phyloP scores from a whole-genome alignment of 2,797 vertebrate genomes.

The Agapornis canus region DNA sequence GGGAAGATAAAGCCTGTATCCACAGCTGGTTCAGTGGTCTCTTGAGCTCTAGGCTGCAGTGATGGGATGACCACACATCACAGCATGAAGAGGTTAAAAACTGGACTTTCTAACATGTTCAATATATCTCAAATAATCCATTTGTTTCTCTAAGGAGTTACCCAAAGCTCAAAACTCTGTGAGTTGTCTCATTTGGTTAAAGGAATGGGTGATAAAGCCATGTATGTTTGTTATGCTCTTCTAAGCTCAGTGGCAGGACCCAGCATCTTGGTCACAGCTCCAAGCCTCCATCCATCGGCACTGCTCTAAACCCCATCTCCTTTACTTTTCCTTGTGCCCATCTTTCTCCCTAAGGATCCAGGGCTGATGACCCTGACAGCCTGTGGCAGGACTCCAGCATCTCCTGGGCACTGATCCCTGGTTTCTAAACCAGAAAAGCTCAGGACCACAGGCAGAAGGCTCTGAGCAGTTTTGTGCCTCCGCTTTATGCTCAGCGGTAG shows the following conservation, averaged over 20 bases:
- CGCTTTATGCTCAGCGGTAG: background rate
- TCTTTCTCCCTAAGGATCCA: background rate
- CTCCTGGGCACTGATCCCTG: background rate
- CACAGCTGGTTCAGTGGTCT: background rate
- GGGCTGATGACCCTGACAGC: fast-evolving
- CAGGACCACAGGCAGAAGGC: background rate
- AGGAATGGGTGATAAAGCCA: background rate
- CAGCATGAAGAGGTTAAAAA: background rate
- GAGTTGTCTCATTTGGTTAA: background rate
- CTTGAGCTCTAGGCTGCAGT: background rate
- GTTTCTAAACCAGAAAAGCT: background rate
- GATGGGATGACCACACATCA: background rate
- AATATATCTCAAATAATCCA: background rate
- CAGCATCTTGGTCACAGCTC: background rate
- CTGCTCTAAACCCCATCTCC: background rate
- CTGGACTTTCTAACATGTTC: background rate
- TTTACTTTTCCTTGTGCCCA: background rate
- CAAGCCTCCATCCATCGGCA: background rate
- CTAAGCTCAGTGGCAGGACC: background rate
- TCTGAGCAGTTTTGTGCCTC: background rate
- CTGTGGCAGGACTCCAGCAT: background rate
- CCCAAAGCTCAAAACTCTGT: background rate
- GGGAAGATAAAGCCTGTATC: background rate
- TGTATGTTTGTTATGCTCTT: background rate
- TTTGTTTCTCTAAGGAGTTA: background rate